A percentile compares a stretch with the other conserved stretches of the same genome.
Evolutionary conservation across 1,140 invertebrate genomes (phyloP).

Genomic region (Phymorhynchus buccinoides): DNA sequence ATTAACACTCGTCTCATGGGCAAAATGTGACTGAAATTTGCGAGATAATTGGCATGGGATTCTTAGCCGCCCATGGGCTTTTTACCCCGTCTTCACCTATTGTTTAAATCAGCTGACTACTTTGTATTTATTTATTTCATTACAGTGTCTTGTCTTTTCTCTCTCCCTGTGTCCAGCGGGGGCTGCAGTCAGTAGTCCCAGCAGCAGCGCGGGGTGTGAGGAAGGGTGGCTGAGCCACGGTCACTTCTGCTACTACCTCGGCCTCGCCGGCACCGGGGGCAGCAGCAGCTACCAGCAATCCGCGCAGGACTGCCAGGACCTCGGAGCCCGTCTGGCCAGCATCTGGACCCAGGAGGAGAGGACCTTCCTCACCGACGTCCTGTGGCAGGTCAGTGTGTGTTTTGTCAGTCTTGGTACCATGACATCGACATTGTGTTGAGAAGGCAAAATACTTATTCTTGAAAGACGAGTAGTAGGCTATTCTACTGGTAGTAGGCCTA

Average conservation of each 20-base stretch:
- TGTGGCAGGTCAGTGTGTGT: constrained; percentile 39
- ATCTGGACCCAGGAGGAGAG: constrained; percentile 33
- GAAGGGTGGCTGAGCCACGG: constrained; percentile 25
- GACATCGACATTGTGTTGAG: too few relatives aligned
- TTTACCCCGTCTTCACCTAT: not conserved
- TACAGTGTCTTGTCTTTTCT: not conserved
- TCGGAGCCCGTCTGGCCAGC: constrained; percentile 23
- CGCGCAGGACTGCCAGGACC: not conserved
- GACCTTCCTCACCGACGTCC: constrained; percentile 31
- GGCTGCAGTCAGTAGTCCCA: not conserved
- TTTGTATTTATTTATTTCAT: too few relatives aligned
- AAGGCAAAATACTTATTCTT: too few relatives aligned
- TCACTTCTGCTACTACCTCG: constrained; percentile 34
- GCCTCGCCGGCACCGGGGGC: not conserved
- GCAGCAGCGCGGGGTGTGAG: constrained; percentile 22
- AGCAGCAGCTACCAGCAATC: constrained; percentile 8
- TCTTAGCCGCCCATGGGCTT: not conserved
- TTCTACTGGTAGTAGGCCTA: too few relatives aligned
- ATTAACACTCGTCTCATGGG: too few relatives aligned
- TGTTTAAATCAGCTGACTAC: too few relatives aligned
- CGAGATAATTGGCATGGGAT: too few relatives aligned
- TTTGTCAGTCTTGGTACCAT: too few relatives aligned
- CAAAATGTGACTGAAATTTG: too few relatives aligned
- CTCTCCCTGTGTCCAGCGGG: not conserved
- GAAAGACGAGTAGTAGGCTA: too few relatives aligned